Base-by-base conservation (phyloP, 2,113 vertebrate species). In the Albula goreensis region DNA sequence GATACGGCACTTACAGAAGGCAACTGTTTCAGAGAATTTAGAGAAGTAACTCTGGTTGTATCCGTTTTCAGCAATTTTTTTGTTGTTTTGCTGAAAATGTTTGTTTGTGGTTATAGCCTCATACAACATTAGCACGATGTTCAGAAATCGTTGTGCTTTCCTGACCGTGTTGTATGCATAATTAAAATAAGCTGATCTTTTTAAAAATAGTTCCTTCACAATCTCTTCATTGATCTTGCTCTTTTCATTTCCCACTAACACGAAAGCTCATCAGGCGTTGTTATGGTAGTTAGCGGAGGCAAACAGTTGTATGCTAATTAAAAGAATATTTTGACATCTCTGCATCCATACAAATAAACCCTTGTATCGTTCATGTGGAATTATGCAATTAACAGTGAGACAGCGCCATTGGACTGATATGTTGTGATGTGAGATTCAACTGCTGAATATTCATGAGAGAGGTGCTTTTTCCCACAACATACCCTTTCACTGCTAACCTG, bases 361-460 rank as follows among this genome's bases (percentile, higher is more conserved):
- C 31, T 25, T 49, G 31, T 53, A 77, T 48, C 60, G 48, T 82
- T 86, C 80, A 74, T 74, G 60, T 31, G 63, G 60, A 74, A 86
- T 86, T 70, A 22, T 9, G 85, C 85, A 53, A 82, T 82, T 82
- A 53, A 82, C 60, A 82, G 50, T 86, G 41, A 50, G 56, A 19
- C 79, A 50, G 49, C 50, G 50, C 57, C 85, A 82, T 50, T 19
- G 41, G 53, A 63, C 70, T 60, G 70, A 79, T 79, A 83, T 53
- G 66, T 82, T 51, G n/a, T 60, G 25, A 81, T 53, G 66, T 91
- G 94, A 94, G 93, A 94, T 92, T 94, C 93, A 94, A 91, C 92
- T 91, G 88, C 90, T 94, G 92, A 93, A 95, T 94, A 95, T 95
- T 94, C 91, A 94, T 94, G 88, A 6, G 2, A 0, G 50, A 70